A percentile compares a stretch with the other conserved stretches of the same genome.
These are phyloP conservation scores for Antechinus stuartii DNA, from an alignment of 2,113 vertebrate genomes.

Conservation along the genomic window DNA sequence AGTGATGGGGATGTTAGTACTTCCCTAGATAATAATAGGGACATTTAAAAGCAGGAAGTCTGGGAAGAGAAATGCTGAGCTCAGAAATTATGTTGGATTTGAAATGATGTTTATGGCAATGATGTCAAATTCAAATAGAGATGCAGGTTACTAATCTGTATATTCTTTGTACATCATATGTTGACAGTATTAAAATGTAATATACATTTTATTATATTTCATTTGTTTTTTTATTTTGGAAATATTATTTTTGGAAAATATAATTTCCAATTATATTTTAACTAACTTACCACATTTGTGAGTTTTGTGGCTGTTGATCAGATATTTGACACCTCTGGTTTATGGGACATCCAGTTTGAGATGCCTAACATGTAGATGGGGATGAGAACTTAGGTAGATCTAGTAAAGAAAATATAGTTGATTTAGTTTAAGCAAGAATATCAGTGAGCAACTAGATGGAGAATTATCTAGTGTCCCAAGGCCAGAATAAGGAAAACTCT, in stretches of 20 bases:
- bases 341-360: neutral
- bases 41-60: neutral
- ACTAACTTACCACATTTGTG: neutral
- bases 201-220: neutral
- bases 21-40: neutral
- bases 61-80: neutral
- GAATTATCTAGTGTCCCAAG: neutral
- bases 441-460: neutral
- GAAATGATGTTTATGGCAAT: neutral
- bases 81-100: neutral
- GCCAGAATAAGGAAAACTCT: no score
- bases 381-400: neutral
- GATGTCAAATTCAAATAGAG: neutral
- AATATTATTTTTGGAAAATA: neutral
- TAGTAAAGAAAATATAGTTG: neutral
- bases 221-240: neutral
- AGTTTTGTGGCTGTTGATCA: neutral
- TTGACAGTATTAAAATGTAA: neutral
- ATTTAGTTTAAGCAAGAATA: neutral
- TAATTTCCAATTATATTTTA: neutral
- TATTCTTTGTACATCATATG: neutral
- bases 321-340: neutral
- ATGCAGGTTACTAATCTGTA: neutral
- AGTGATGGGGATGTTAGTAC: neutral
- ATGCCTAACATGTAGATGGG: neutral